phyloP scores from a whole-genome alignment of 2,797 vertebrate genomes.

The Halcyon badia region DNA sequence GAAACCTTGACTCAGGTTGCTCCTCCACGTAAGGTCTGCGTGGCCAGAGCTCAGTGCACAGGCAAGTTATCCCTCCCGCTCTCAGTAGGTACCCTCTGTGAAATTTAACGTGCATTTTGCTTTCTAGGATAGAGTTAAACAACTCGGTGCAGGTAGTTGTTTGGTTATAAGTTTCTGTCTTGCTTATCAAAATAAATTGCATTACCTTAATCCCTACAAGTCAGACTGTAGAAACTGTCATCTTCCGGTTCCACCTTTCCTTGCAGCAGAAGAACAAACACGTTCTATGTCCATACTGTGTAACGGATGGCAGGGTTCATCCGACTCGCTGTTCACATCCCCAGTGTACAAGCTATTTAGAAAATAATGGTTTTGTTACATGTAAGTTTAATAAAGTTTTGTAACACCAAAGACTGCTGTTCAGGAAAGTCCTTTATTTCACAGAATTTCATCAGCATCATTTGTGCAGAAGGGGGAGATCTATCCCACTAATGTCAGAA shows the following conservation, averaged over 20 bases:
- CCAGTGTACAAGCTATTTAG: not conserved
- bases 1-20: not conserved
- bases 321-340: not conserved
- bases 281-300: not conserved
- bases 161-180: not conserved
- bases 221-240: not conserved
- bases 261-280: not conserved
- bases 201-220: not conserved
- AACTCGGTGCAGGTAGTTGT: not conserved
- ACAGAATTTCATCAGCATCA: not conserved
- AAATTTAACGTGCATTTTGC: not conserved
- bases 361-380: not conserved
- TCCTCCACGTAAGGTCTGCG: not conserved
- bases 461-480: not conserved
- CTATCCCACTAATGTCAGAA: not conserved
- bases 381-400: conserved; percentile 62
- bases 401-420: conserved; percentile 13
- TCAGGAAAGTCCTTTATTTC: conserved; percentile 52
- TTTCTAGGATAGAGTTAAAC: not conserved
- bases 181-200: not conserved
- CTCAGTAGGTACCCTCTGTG: not conserved
- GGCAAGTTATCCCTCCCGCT: not conserved
- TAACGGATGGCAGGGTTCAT: not conserved
- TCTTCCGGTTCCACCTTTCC: not conserved
- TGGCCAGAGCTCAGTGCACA: not conserved